Evolutionary conservation across 2,113 vertebrate genomes (phyloP).

Genomic region (Spea bombifrons): DNA sequence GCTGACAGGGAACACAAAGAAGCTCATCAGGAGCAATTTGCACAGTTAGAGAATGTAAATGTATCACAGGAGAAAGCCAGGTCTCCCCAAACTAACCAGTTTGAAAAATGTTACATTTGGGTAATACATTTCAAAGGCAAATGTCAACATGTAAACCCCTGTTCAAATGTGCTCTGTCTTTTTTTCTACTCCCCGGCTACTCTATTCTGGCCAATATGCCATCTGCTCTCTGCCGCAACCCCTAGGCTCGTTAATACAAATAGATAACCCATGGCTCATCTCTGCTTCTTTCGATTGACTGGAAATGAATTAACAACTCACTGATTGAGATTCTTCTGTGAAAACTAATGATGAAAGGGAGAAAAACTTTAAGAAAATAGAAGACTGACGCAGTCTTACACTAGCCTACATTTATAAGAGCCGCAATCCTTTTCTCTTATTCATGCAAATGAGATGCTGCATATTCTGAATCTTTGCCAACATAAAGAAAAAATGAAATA

Average conservation of each 20-base stretch:
- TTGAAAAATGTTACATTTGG: conserved; percentile 6
- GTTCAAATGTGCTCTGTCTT: conserved; percentile 8
- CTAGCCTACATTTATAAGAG: too few relatives aligned
- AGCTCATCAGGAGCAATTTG: conserved; percentile 34
- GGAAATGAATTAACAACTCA: conserved; percentile 12
- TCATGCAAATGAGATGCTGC: too few relatives aligned
- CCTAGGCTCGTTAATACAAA: conserved; percentile 20
- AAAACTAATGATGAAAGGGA: not conserved
- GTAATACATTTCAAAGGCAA: conserved; percentile 22
- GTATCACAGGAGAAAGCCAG: conserved; percentile 1
- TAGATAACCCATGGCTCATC: not conserved
- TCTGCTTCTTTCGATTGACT: conserved; percentile 17
- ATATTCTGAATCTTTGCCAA: too few relatives aligned
- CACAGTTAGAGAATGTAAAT: conserved; percentile 7
- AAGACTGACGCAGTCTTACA: too few relatives aligned
- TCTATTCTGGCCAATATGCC: conserved; percentile 5
- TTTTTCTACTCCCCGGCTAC: conserved; percentile 14
- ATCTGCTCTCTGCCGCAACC: conserved; percentile 20
- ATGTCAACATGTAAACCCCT: conserved; percentile 12
- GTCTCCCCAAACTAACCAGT: not conserved
- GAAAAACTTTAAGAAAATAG: not conserved
- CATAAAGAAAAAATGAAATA: too few relatives aligned
- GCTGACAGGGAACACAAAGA: conserved; percentile 30
- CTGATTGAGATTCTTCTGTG: conserved; percentile 17
- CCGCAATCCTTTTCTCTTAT: too few relatives aligned